Conservation (phyloP, 2,888 invertebrate species). For the Leptinotarsa rubiginosa region DNA sequence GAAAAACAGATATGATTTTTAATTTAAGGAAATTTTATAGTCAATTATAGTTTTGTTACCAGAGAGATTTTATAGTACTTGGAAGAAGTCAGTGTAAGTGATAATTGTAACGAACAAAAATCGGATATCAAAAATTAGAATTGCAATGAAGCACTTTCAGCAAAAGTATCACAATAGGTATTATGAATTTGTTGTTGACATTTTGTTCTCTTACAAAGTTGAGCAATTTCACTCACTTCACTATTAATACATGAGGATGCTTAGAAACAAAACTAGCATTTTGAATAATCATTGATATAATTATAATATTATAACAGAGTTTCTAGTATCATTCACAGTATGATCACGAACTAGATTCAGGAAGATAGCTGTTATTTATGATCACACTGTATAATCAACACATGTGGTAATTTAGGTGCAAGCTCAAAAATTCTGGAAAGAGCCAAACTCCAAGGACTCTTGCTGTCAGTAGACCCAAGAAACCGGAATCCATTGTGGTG, state of each 20-base stretch:
- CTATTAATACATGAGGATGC: neutral
- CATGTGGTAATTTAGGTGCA: constrained; percentile 19
- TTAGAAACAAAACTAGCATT: constrained; percentile 4
- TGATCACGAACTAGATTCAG: constrained; percentile 21
- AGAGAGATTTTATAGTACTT: constrained; percentile 50
- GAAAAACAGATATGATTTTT: no score
- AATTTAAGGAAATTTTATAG: no score
- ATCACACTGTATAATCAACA: constrained; percentile 20
- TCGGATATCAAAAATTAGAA: no score
- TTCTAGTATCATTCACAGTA: constrained; percentile 25
- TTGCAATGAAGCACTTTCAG: no score
- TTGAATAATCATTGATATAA: constrained; percentile 28
- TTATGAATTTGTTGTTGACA: no score
- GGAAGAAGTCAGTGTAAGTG: neutral
- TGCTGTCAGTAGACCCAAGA: constrained; percentile 94
- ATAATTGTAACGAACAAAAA: no score
- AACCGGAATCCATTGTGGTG: constrained; percentile 97
- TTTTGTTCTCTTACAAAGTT: no score
- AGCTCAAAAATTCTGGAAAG: constrained; percentile 57
- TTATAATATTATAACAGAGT: constrained; percentile 26
- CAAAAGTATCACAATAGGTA: neutral
- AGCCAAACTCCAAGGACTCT: constrained; percentile 64
- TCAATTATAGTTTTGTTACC: neutral
- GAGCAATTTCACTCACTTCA: no score
- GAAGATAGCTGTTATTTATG: constrained; percentile 6